phyloP scores from a whole-genome alignment of 2,113 vertebrate species.

The Cebus imitator region DNA sequence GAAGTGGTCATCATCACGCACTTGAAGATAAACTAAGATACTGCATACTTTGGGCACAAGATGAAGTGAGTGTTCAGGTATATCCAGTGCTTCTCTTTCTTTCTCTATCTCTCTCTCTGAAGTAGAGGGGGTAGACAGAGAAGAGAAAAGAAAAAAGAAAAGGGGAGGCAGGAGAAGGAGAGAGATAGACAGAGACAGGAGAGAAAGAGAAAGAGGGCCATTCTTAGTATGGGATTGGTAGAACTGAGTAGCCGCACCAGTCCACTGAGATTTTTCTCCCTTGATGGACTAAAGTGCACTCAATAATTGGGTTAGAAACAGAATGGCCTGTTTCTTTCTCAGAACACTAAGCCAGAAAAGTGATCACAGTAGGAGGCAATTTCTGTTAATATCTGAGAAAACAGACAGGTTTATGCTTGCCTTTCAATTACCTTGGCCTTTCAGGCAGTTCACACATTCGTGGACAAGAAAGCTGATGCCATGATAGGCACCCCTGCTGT shows the following conservation, averaged over 20 bases:
- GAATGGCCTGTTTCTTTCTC: constrained; percentile 37
- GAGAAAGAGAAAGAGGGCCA: background rate
- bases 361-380: constrained; percentile 56
- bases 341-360: constrained; percentile 45
- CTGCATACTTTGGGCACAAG: background rate
- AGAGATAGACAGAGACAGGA: too few relatives aligned
- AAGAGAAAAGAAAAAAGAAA: background rate
- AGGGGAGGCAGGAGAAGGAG: background rate
- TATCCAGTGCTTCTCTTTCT: background rate
- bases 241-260: background rate
- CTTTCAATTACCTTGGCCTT: constrained; percentile 71
- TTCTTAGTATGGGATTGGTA: background rate
- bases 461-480: constrained; percentile 54
- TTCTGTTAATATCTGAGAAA: constrained; percentile 59
- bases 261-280: constrained; percentile 7
- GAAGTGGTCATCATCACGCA: background rate
- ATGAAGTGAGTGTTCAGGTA: background rate
- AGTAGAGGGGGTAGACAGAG: background rate
- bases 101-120: background rate
- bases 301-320: background rate
- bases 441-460: constrained; percentile 48
- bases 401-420: background rate
- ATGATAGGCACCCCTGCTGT: constrained; percentile 49
- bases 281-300: background rate
- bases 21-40: background rate